Base-by-base conservation (phyloP, 2,797 vertebrate genomes). In the Ara ararauna region DNA sequence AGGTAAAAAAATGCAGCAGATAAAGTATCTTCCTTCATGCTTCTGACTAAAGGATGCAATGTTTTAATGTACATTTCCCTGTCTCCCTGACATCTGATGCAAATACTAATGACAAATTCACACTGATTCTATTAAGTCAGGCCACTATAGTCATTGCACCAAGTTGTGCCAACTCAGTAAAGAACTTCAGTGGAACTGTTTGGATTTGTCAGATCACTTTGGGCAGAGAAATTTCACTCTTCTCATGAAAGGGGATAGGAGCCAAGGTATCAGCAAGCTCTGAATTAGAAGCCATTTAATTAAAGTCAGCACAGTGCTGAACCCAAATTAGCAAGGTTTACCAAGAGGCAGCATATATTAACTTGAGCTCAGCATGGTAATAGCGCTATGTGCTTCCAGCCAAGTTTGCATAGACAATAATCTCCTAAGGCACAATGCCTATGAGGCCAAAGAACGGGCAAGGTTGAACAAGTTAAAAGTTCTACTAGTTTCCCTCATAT, bases 211-310 rank as follows among this genome's bases (percentile, higher is more conserved):
- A 17, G n/a, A 64, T 60, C 74, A 27, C 75, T n/a, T 30, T 13
- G 14, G 45, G 51, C 80, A 93, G 74, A 66, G 9, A 74, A 67
- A 78, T 85, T 79, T 89, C 50, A 73, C 21, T 90, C 64, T 90
- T 86, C 54, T 74, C 40, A n/a, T 89, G 77, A 90, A 92, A 24
- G 40, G 32, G 70, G 34, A 66, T 9, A 70, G 11, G 11, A 95
- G 67, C 93, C 74, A 95, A 85, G 77, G 62, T 64, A 79, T 26
- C 30, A 96, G 70, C 32, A 34, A 90, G 34, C 30, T 94, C 71
- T 79, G 56, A 96, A 95, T 70, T 60, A 60, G 80, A 81, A 89
- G 71, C 10, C 38, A 74, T 97, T 93, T 96, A 89, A 96, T 94
- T 92, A 95, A 91, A 94, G 83, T 60, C 88, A 95, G 36, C 54